phyloP scores from a whole-genome alignment of 2,888 invertebrate species.

The Tachystola acroxantha region DNA sequence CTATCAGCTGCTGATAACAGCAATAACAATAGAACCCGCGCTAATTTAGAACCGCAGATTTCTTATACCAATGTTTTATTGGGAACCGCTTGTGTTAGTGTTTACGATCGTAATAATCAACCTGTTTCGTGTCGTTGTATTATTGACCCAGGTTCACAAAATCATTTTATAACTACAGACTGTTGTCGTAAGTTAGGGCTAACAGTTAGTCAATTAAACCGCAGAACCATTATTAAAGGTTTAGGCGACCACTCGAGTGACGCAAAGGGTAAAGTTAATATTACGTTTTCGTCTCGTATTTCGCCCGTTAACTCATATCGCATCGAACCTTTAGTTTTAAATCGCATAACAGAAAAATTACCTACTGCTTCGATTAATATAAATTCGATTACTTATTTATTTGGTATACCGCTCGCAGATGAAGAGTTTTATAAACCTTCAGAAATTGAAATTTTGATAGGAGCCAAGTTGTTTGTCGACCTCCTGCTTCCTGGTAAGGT shows the following conservation, averaged over 20 bases:
- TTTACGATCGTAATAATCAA: background rate
- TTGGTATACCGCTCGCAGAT: constrained; percentile 2
- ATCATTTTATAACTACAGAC: background rate
- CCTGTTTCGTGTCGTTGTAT: background rate
- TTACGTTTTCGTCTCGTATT: background rate
- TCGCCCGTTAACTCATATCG: background rate
- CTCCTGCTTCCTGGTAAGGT: no score
- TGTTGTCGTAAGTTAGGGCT: constrained; percentile 1
- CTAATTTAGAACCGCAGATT: no score
- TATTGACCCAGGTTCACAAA: constrained; percentile 3
- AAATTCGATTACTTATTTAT: no score
- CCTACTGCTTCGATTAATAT: no score
- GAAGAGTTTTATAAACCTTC: background rate
- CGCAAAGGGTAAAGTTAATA: background rate
- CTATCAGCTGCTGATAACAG: background rate
- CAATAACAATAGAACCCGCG: no score
- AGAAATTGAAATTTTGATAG: background rate
- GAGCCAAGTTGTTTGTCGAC: background rate
- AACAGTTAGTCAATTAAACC: background rate
- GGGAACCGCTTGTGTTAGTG: background rate
- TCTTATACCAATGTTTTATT: background rate
- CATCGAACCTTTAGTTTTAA: background rate
- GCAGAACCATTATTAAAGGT: background rate
- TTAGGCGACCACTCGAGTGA: background rate
- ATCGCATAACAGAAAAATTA: background rate